Evolutionary conservation across 92 coral and sea anemone genomes (phyloP), one percentile per base, ranked within the genome.

Genomic region (Chrysogorgia sp.): DNA sequence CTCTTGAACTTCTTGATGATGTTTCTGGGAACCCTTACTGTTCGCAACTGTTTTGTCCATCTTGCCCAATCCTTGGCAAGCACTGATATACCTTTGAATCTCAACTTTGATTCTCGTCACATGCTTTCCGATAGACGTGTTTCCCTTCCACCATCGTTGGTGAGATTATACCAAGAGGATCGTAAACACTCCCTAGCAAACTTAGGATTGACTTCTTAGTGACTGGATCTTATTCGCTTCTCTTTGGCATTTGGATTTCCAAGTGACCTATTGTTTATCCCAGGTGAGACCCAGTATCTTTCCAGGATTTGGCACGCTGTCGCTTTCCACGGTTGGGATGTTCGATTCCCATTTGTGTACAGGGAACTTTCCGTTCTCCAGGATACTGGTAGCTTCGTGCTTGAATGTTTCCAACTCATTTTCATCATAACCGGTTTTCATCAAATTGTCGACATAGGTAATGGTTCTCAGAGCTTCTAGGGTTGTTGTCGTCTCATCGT

Each of bases 371-470:
- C n/a, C n/a, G n/a, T n/a, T n/a, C n/a, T n/a, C n/a, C n/a, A n/a
- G n/a, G n/a, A n/a, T n/a, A n/a, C n/a, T n/a, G n/a, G n/a, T n/a
- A n/a, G n/a, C n/a, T n/a, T n/a, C n/a, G n/a, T n/a, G 2, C 61
- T 23, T 62, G 21, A n/a, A n/a, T n/a, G n/a, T n/a, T n/a, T n/a
- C n/a, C n/a, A n/a, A n/a, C n/a, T n/a, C n/a, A n/a, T n/a, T n/a
- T 84, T 80, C 87, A 88, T 88, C 33, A 88, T 17, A 57, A 81
- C n/a, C n/a, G n/a, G n/a, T n/a, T n/a, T n/a, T n/a, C n/a, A n/a
- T n/a, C n/a, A n/a, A n/a, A n/a, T n/a, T 85, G 74, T 81, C 79
- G 8, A 85, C 92, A 58, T 85, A 74, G 7, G 90, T 89, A 80
- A 77, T 79, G 30, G 72, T 64, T 56, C 55, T 71, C 24, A 77